Percentiles rank a stretch among this genome's conserved stretches.
Conservation (phyloP, 2,888 invertebrate genomes). For the Eupeodes luniger region DNA sequence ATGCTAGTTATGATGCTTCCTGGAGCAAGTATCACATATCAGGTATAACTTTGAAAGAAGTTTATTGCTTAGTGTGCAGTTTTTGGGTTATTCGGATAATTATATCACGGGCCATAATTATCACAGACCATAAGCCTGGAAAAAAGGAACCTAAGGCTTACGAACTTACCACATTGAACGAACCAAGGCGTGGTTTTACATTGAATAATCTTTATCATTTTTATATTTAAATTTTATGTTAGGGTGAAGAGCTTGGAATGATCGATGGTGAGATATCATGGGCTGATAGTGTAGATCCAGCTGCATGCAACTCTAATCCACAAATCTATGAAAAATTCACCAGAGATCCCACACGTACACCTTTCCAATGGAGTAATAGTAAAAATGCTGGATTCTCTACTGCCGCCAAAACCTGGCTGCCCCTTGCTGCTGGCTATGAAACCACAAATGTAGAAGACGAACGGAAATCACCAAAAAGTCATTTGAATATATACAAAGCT, state of each 20-base stretch:
- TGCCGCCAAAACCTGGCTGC: slow-evolving; percentile 81
- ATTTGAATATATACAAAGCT: slow-evolving; percentile 87
- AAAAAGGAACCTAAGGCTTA: too few species aligned
- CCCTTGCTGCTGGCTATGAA: slow-evolving; percentile 85
- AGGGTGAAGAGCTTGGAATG: slow-evolving; percentile 83
- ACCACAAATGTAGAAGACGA: slow-evolving; percentile 86
- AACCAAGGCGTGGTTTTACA: too few species aligned
- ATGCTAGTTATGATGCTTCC: slow-evolving; percentile 88
- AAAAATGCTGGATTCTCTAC: slow-evolving; percentile 82
- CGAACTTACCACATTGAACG: too few species aligned
- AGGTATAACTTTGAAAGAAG: slow-evolving; percentile 81
- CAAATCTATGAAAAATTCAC: slow-evolving; percentile 85
- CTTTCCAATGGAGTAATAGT: slow-evolving; percentile 86
- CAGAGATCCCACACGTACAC: slow-evolving; percentile 87
- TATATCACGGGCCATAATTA: too few species aligned
- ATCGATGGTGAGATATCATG: slow-evolving; percentile 85
- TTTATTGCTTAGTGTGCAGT: not conserved
- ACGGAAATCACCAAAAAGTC: slow-evolving; percentile 84
- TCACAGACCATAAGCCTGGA: too few species aligned
- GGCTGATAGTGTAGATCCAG: slow-evolving; percentile 85
- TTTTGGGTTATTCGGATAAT: not conserved
- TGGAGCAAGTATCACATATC: slow-evolving; percentile 87
- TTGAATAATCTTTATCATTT: too few species aligned
- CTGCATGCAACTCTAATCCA: slow-evolving; percentile 85
- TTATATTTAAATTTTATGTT: slow-evolving; percentile 67